phyloP scores from a whole-genome alignment of 2,113 vertebrate species.

The Grammomys dolichurus region DNA sequence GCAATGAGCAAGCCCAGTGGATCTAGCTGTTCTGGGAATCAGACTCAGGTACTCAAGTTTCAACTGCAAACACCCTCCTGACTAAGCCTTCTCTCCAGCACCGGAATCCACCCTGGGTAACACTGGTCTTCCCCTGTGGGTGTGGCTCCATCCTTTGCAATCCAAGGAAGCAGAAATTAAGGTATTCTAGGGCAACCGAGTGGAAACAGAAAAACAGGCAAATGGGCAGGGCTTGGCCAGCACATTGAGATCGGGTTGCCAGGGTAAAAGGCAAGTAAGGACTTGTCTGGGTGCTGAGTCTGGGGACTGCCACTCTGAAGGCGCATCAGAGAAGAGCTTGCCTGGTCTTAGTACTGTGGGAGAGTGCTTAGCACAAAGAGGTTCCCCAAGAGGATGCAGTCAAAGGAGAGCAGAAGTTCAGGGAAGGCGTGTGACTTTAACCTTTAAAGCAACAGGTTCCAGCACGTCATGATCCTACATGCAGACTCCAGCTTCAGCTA shows the following conservation, averaged over 20 bases:
- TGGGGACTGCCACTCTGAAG: neutral
- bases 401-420: fast-evolving
- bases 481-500: neutral
- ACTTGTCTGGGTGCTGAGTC: neutral
- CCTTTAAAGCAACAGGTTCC: neutral
- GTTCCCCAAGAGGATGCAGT: neutral
- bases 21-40: neutral
- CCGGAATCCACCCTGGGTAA: neutral
- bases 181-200: neutral
- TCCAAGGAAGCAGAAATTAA: neutral
- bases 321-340: neutral
- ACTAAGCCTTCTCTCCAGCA: neutral
- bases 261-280: neutral
- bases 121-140: neutral
- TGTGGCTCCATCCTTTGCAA: neutral
- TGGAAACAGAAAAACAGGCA: neutral
- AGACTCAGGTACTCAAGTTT: neutral
- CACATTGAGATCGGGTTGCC: neutral
- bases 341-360: neutral
- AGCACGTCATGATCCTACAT: neutral
- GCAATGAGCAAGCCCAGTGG: neutral
- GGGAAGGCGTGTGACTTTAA: neutral
- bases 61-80: too few relatives aligned
- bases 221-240: neutral
- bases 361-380: too few relatives aligned